phyloP scores from a whole-genome alignment of 2,113 vertebrate species.

The Stegostoma tigrinum region DNA sequence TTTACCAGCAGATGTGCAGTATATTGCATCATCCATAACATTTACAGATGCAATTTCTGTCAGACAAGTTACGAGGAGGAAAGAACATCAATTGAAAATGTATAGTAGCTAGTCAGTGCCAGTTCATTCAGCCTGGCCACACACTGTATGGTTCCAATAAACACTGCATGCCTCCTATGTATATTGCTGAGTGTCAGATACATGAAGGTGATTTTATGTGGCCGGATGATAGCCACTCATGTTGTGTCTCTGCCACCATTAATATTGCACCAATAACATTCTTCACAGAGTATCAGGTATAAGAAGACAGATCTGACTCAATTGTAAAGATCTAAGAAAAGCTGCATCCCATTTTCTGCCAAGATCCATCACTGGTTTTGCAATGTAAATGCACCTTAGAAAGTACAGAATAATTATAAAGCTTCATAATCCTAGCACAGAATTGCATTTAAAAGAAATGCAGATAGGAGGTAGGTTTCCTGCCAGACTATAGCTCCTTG shows the following conservation, averaged over 20 bases:
- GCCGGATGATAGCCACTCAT: neutral
- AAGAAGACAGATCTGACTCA: neutral
- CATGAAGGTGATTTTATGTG: neutral
- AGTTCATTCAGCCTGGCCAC: neutral
- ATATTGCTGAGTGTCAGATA: no score
- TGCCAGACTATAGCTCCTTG: neutral
- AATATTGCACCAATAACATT: neutral
- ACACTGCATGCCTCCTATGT: neutral
- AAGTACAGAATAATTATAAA: neutral
- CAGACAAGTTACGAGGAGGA: neutral
- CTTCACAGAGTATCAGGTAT: neutral
- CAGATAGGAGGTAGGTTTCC: neutral
- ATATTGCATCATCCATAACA: slow-evolving; percentile 31
- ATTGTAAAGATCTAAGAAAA: neutral
- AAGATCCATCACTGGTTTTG: neutral
- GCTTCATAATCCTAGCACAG: neutral
- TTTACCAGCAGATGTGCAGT: slow-evolving; percentile 21
- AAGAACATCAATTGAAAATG: neutral
- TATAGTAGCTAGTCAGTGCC: neutral
- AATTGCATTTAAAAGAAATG: neutral
- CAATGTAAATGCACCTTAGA: neutral
- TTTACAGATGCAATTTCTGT: slow-evolving; percentile 33
- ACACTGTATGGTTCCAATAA: no score
- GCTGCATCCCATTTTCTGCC: neutral
- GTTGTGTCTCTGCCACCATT: neutral